A percentile compares a stretch with the other conserved stretches of the same genome.
Conservation (phyloP, 2,797 vertebrate genomes). For the Fratercula arctica region DNA sequence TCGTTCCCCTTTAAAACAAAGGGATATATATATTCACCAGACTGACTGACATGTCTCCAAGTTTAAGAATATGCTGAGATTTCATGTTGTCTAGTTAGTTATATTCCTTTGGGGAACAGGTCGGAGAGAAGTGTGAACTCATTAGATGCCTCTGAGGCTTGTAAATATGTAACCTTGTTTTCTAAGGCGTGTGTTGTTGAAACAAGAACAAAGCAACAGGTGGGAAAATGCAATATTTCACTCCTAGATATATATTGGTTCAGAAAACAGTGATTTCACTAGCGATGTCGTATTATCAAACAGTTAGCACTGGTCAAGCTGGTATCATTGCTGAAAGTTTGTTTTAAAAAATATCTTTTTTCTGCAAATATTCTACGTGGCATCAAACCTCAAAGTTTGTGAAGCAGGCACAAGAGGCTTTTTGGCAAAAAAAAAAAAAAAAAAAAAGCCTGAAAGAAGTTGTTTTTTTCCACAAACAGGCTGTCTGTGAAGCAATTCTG, state of each 20-base stretch:
- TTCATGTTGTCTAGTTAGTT: not conserved
- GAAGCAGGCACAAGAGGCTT: not conserved
- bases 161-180: not conserved
- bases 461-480: not conserved
- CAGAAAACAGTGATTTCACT: not conserved
- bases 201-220: not conserved
- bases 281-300: rapidly evolving
- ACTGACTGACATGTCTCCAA: not conserved
- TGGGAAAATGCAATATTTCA: not conserved
- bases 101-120: not conserved
- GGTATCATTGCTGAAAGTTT: not conserved
- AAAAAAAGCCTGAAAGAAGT: not conserved
- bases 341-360: not conserved
- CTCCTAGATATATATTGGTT: not conserved
- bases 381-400: not conserved
- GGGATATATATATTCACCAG: not conserved
- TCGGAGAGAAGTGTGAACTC: not conserved
- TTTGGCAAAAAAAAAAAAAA: not conserved
- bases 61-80: not conserved
- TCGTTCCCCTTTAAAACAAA: not conserved
- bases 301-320: not conserved
- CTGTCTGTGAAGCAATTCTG: not conserved
- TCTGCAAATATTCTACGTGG: rapidly evolving
- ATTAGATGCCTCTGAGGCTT: not conserved
- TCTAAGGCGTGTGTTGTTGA: not conserved